Percentiles rank a stretch among this genome's conserved stretches.
phyloP scores from a whole-genome alignment of 2,888 invertebrate species.

The Falcaria lacertinaria region DNA sequence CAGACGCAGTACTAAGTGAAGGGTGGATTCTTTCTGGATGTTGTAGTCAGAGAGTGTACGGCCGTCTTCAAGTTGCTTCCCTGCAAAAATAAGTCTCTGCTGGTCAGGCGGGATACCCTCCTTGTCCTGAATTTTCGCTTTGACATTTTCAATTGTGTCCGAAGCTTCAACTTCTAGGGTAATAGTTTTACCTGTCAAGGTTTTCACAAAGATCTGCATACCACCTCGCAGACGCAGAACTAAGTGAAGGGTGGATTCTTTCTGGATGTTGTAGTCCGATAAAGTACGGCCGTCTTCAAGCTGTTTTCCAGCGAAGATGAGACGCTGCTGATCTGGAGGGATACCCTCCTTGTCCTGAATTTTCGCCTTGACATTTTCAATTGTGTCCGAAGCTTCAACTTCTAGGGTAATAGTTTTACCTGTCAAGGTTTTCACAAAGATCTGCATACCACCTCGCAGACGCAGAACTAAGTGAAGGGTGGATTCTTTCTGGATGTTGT shows the following conservation, averaged over 20 bases:
- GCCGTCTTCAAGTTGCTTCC: slow-evolving; percentile 33
- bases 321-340: slow-evolving; percentile 26
- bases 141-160: too few species aligned
- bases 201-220: slow-evolving; percentile 38
- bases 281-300: slow-evolving; percentile 14
- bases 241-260: slow-evolving; percentile 26
- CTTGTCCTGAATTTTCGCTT: slow-evolving; percentile 35
- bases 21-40: slow-evolving; percentile 31
- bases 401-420: slow-evolving; percentile 15
- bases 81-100: slow-evolving; percentile 32
- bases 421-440: slow-evolving; percentile 15
- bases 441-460: slow-evolving; percentile 15
- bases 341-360: slow-evolving; percentile 31
- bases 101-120: slow-evolving; percentile 36
- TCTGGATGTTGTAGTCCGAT: slow-evolving; percentile 13
- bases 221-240: slow-evolving; percentile 31
- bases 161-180: slow-evolving; percentile 31
- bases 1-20: slow-evolving; percentile 27
- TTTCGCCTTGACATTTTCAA: slow-evolving; percentile 17
- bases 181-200: slow-evolving; percentile 31
- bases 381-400: slow-evolving; percentile 14
- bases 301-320: slow-evolving; percentile 21
- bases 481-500: slow-evolving; percentile 14
- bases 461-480: slow-evolving; percentile 11
- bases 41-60: slow-evolving; percentile 32